phyloP scores from a whole-genome alignment of 2,888 invertebrate genomes.

The Andrena dorsata region DNA sequence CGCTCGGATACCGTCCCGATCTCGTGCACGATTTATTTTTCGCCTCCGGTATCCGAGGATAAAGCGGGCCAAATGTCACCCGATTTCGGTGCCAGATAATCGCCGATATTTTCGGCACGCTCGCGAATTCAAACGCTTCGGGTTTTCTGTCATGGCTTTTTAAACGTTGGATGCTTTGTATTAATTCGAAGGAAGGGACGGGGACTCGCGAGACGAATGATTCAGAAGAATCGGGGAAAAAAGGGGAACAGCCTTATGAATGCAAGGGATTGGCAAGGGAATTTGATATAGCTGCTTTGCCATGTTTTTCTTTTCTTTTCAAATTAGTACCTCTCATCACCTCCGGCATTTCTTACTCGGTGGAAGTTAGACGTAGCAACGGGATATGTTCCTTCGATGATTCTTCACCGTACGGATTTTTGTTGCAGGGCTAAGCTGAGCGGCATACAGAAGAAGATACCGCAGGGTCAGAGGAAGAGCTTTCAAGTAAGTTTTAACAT shows the following conservation, averaged over 20 bases:
- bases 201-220: neutral
- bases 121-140: neutral
- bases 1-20: conserved; percentile 8
- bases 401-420: conserved; percentile 44
- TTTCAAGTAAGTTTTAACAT: conserved; percentile 70
- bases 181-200: neutral
- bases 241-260: neutral
- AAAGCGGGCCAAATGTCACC: conserved; percentile 47
- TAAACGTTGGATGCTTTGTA: neutral
- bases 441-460: conserved; percentile 64
- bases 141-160: neutral
- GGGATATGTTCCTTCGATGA: conserved; percentile 4
- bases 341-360: conserved; percentile 73
- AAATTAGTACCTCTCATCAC: conserved; percentile 80
- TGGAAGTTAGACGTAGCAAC: conserved; percentile 42
- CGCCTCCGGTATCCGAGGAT: conserved; percentile 18
- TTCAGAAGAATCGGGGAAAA: neutral
- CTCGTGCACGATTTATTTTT: conserved; percentile 9
- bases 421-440: conserved; percentile 74
- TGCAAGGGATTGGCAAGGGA: conserved; percentile 46
- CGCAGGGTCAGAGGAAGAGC: conserved; percentile 61
- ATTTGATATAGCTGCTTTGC: conserved; percentile 59
- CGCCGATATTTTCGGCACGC: neutral
- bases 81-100: conserved; percentile 24
- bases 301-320: conserved; percentile 48